Conservation (phyloP, 1,140 invertebrate species). For the Drosophila jambulina region DNA sequence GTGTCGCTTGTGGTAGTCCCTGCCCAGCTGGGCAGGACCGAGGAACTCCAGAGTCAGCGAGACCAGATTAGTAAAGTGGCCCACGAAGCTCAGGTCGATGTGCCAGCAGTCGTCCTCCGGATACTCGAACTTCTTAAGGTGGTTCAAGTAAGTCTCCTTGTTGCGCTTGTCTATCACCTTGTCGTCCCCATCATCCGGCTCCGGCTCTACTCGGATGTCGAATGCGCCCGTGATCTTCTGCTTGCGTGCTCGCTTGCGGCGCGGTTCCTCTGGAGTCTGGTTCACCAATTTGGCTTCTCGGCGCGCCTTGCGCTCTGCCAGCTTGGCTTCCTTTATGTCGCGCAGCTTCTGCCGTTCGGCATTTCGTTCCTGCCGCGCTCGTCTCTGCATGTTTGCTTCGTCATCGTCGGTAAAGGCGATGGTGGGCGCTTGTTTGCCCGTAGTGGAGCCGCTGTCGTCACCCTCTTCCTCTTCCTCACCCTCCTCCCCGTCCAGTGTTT, state of each 20-base stretch:
- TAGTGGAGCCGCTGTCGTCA: neutral
- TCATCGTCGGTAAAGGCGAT: neutral
- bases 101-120: constrained; percentile 66
- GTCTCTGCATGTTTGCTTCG: neutral
- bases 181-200: constrained; percentile 55
- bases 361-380: constrained; percentile 35
- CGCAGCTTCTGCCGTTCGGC: constrained; percentile 52
- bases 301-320: constrained; percentile 24
- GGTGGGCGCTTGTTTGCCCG: neutral
- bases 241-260: neutral
- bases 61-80: constrained; percentile 57
- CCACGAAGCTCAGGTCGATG: constrained; percentile 66
- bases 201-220: constrained; percentile 49
- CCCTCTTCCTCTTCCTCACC: constrained; percentile 29
- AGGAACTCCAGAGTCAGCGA: constrained; percentile 65
- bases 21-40: constrained; percentile 42
- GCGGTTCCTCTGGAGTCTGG: neutral
- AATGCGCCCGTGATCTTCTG: constrained; percentile 32
- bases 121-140: constrained; percentile 43
- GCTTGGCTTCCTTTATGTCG: neutral
- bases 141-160: constrained; percentile 33
- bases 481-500: constrained; percentile 16
- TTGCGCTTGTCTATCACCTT: constrained; percentile 60
- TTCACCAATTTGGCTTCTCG: neutral
- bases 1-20: constrained; percentile 62